Base-by-base conservation (phyloP, 2,888 invertebrate species). In the Noctua fimbriata region DNA sequence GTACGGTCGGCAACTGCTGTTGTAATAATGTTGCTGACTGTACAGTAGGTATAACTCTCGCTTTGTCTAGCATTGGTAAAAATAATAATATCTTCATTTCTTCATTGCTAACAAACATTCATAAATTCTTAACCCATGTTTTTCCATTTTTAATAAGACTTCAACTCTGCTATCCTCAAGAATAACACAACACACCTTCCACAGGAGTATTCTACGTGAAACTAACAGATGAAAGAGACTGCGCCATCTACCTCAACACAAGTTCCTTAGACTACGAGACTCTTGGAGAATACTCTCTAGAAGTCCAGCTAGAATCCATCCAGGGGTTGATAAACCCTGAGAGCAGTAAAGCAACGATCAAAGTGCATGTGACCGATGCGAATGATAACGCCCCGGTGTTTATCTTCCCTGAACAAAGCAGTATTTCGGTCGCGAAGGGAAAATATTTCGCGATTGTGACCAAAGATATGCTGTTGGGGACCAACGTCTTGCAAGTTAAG, bases 351-450 rank as follows among this genome's bases (percentile, higher is more conserved):
- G 98, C 98, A 0, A 97, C 97, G 89, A 97, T 99, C 0, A 98
- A 98, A 85, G 97, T 99, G 0, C 98, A 98, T 85, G 98, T 99
- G 0, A 96, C 97, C 0, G 99, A 99, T 93, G 98, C 98, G 1
- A 99, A 99, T 93, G 99, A 99, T 93, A 99, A 99, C 93, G 97
- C 97, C 0, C 99, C 99, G 0, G 97, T 97, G 88, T 99, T 99
- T 92, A 94, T 98, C 0, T 98, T 98, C 90, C 98, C 98, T 1
- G 97, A 97, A 24, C 94, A 97, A 75, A 95, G 95, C 0, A 95
- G 97, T 0, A 96, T 97, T 69, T 95, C 96, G 5, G 97, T 97
- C 0, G 97, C 97, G 21, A 97, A 97, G 74, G 97, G 97, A 76
- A 98, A 98, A 73, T 99, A 98, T 93, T 98, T 98, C 90, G 98